phyloP scores from a whole-genome alignment of 2,113 vertebrate species.

The Pleuronectes platessa region DNA sequence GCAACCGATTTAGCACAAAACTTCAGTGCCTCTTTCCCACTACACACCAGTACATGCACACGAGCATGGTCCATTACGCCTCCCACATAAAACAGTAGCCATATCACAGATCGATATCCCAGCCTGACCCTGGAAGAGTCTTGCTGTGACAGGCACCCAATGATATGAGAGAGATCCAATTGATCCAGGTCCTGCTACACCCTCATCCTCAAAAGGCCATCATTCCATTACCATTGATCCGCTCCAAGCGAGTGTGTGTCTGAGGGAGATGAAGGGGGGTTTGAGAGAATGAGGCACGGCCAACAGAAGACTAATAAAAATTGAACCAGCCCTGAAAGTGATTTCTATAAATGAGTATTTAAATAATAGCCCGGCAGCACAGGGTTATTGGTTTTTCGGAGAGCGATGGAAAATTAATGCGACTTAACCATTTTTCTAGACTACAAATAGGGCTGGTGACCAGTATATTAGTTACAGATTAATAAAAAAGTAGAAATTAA shows the following conservation, averaged over 20 bases:
- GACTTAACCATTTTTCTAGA: conserved; percentile 59
- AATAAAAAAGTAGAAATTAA: conserved; percentile 72
- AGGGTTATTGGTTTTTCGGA: conserved; percentile 68
- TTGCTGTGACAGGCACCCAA: conserved; percentile 81
- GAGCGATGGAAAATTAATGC: conserved; percentile 80
- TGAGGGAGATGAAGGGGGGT: conserved; percentile 35
- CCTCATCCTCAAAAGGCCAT: conserved; percentile 91
- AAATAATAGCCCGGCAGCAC: conserved; percentile 82
- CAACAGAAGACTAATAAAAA: conserved; percentile 92
- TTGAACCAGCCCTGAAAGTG: conserved; percentile 85
- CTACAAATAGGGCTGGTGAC: conserved; percentile 48
- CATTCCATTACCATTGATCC: conserved; percentile 96
- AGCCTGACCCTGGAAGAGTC: conserved; percentile 81
- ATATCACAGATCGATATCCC: conserved; percentile 87
- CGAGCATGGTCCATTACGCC: conserved; percentile 64
- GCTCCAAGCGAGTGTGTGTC: conserved; percentile 31
- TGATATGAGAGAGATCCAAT: conserved; percentile 89
- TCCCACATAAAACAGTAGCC: conserved; percentile 84
- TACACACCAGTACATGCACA: conserved; percentile 61
- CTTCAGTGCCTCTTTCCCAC: not conserved
- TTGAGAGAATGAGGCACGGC: conserved; percentile 71
- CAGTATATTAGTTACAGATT: conserved; percentile 77
- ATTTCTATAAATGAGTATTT: conserved; percentile 89
- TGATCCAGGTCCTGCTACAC: conserved; percentile 90
- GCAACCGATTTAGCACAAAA: not conserved